Percentiles rank a stretch among this genome's conserved stretches.
Evolutionary conservation across 2,113 vertebrate species (phyloP).

Genomic region (Sialia sialis): DNA sequence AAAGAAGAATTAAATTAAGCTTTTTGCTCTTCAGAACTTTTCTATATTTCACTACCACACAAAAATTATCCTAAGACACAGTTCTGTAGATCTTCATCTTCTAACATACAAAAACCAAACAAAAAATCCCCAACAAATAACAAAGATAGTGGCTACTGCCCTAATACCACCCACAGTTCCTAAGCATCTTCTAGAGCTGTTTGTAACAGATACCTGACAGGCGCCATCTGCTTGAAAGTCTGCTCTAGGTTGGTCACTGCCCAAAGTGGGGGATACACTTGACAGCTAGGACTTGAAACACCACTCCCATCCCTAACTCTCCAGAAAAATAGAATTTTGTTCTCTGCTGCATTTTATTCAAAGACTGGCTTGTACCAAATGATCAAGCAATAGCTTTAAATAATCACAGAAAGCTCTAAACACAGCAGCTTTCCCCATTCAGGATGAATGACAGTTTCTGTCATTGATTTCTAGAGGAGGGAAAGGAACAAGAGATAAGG

Average conservation of each 20-base stretch:
- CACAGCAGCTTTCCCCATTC: not conserved
- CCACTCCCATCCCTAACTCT: not conserved
- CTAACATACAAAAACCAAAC: not conserved
- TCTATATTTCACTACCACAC: not conserved
- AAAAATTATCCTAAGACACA: not conserved
- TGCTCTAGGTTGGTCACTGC: not conserved
- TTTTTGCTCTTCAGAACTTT: not conserved
- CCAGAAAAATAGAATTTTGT: not conserved
- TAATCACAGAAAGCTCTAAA: not conserved
- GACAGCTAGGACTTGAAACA: not conserved
- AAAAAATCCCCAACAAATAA: not conserved
- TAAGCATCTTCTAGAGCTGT: not conserved
- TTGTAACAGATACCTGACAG: not conserved
- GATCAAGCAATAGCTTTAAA: not conserved
- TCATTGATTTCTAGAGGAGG: not conserved
- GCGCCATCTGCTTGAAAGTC: not conserved
- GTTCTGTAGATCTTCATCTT: not conserved
- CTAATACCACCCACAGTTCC: not conserved
- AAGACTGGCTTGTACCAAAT: not conserved
- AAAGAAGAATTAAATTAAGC: not conserved
- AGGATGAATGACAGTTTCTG: constrained; percentile 12
- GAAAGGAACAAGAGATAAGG: not conserved
- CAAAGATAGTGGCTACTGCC: not conserved
- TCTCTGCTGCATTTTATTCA: not conserved
- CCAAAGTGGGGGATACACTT: not conserved